Conservation (phyloP, 1,140 invertebrate genomes). For the Drosophila sp. region DNA sequence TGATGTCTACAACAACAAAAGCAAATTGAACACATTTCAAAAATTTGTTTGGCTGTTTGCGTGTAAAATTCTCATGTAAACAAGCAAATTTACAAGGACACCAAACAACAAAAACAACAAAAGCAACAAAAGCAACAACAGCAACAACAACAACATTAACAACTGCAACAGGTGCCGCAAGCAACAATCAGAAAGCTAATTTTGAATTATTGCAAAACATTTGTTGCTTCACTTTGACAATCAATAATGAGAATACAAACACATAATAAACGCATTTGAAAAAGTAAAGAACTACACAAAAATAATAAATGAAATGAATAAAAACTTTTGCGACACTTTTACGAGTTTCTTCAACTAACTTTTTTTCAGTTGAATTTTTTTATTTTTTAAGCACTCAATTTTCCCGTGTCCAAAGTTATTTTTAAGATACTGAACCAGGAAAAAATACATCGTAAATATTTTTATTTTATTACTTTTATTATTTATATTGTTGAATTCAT, state of each 20-base stretch:
- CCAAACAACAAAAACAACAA: too few species aligned
- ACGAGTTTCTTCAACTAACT: background rate
- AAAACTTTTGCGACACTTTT: constrained; percentile 14
- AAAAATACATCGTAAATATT: too few species aligned
- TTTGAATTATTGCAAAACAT: constrained; percentile 49
- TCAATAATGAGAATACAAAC: constrained; percentile 3
- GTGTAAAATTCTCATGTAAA: constrained; percentile 71
- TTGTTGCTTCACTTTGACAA: constrained; percentile 12
- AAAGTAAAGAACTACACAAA: constrained; percentile 8
- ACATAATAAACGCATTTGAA: background rate
- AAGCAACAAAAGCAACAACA: constrained; percentile 33
- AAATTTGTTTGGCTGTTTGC: constrained; percentile 51
- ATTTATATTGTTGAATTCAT: too few species aligned
- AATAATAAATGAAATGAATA: constrained; percentile 1
- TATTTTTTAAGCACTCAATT: background rate
- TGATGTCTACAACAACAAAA: constrained; percentile 36
- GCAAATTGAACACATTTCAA: constrained; percentile 39
- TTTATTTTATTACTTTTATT: too few species aligned
- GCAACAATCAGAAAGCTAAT: constrained; percentile 36
- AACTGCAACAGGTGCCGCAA: constrained; percentile 52
- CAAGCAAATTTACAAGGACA: constrained; percentile 65
- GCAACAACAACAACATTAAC: constrained; percentile 12
- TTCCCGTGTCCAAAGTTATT: background rate
- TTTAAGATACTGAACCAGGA: too few species aligned
- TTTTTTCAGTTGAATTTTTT: background rate